These are phyloP conservation scores for Epizoanthus illoricatus DNA, from an alignment of 92 coral and sea anemone genomes.

Conservation along the genomic window DNA sequence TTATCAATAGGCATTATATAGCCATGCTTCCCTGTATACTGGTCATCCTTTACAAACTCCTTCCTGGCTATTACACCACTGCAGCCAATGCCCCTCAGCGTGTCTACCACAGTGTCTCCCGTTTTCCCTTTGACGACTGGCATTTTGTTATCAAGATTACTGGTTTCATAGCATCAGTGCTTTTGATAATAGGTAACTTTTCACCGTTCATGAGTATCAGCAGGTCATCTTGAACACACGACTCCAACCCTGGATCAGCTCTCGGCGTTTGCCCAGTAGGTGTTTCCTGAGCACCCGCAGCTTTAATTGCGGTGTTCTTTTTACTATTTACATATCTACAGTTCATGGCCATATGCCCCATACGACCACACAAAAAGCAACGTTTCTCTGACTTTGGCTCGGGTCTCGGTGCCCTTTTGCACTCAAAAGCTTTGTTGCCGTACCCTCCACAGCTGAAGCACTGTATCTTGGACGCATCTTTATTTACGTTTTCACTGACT, in stretches of 20 bases:
- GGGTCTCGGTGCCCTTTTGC: neutral
- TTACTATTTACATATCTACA: slow-evolving; percentile 1
- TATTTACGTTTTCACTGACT: too few species aligned
- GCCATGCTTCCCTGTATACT: slow-evolving; percentile 11
- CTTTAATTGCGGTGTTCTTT: slow-evolving; percentile 2
- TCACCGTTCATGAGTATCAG: slow-evolving; percentile 2
- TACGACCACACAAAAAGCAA: slow-evolving; percentile 28
- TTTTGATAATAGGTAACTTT: slow-evolving; percentile 12
- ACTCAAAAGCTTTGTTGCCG: slow-evolving; percentile 17
- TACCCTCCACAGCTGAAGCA: slow-evolving; percentile 15
- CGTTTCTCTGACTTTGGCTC: slow-evolving; percentile 12
- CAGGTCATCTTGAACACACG: slow-evolving; percentile 13
- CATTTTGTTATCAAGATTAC: neutral
- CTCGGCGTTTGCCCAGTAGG: too few species aligned
- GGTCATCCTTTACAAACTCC: slow-evolving; percentile 13
- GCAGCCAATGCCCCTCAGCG: slow-evolving; percentile 21
- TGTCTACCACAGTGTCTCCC: slow-evolving; percentile 4
- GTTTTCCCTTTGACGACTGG: slow-evolving; percentile 12
- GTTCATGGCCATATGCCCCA: slow-evolving; percentile 26
- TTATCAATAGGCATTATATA: slow-evolving; percentile 18
- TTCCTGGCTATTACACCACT: slow-evolving; percentile 21
- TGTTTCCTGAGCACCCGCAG: neutral
- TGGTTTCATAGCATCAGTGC: neutral
- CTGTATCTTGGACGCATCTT: neutral
- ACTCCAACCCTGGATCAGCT: neutral